These are phyloP conservation scores for Drosophila biarmipes DNA, from an alignment of 1,140 invertebrate species.

Conservation along the genomic window DNA sequence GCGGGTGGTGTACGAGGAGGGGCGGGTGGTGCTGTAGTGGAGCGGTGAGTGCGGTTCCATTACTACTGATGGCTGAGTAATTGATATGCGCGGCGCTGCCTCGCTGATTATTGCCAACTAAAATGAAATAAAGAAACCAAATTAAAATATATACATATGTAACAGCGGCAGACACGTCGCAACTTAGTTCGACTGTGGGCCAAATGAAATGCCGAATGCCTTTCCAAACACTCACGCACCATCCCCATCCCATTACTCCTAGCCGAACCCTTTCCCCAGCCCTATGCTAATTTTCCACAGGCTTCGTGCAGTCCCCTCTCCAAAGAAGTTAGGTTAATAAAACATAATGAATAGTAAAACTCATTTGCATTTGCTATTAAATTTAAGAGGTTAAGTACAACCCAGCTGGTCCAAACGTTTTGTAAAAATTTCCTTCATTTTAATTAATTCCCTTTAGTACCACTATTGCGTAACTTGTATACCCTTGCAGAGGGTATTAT, in stretches of 20 bases:
- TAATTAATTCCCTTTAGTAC: background rate
- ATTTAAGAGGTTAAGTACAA: background rate
- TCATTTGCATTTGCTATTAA: slow-evolving; percentile 8
- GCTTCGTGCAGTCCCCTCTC: slow-evolving; percentile 16
- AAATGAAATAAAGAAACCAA: slow-evolving; percentile 80
- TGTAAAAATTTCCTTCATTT: background rate
- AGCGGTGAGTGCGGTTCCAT: slow-evolving; percentile 45
- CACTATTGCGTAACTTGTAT: background rate
- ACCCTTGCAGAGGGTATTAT: too few relatives aligned
- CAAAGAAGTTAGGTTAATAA: slow-evolving; percentile 29
- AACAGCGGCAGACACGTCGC: slow-evolving; percentile 46
- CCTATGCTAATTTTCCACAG: slow-evolving; percentile 69
- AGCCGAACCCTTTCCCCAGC: slow-evolving; percentile 1
- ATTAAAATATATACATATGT: slow-evolving; percentile 70
- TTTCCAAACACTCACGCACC: slow-evolving; percentile 48
- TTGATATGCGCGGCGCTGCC: slow-evolving; percentile 69
- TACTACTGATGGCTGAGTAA: slow-evolving; percentile 46
- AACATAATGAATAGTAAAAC: slow-evolving; percentile 49
- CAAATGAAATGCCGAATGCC: slow-evolving; percentile 60
- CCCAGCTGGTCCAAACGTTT: background rate
- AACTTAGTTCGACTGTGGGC: slow-evolving; percentile 45
- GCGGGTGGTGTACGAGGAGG: slow-evolving; percentile 24
- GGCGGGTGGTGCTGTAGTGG: background rate
- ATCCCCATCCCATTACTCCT: background rate
- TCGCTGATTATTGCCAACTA: slow-evolving; percentile 81